Evolutionary conservation across 1,140 invertebrate species (phyloP).

Genomic region (Homalodisca vitripennis): DNA sequence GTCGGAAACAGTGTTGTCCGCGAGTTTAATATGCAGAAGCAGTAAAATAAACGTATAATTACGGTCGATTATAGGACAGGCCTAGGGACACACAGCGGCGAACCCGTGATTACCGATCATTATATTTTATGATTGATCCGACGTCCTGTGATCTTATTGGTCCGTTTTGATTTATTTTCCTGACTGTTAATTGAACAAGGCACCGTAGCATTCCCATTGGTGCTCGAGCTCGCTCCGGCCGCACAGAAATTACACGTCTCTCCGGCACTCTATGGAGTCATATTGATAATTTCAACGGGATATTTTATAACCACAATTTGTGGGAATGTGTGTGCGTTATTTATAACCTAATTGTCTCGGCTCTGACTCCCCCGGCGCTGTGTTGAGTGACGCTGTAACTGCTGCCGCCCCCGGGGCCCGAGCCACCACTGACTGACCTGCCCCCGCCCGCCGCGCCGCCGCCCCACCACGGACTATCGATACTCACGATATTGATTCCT

Average conservation of each 20-base stretch:
- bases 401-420: too few species aligned
- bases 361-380: too few species aligned
- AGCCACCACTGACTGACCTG: too few species aligned
- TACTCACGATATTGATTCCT: too few species aligned
- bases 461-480: too few species aligned
- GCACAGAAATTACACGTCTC: neutral
- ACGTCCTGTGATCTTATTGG: slow-evolving; percentile 14
- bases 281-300: slow-evolving; percentile 20
- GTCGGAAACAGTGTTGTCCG: slow-evolving; percentile 25
- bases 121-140: slow-evolving; percentile 31
- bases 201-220: slow-evolving; percentile 22
- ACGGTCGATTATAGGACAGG: slow-evolving; percentile 24
- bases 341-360: too few species aligned
- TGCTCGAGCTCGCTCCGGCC: neutral
- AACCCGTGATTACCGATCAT: slow-evolving; percentile 24
- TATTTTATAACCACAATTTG: slow-evolving; percentile 12
- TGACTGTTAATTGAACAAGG: slow-evolving; percentile 27
- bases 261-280: neutral
- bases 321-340: too few species aligned
- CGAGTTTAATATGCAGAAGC: slow-evolving; percentile 27
- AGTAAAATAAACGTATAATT: slow-evolving; percentile 27
- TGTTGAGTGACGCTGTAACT: too few species aligned
- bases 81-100: slow-evolving; percentile 8
- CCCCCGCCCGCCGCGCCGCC: too few species aligned
- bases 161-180: slow-evolving; percentile 29